These are phyloP conservation scores for Argyrosomus regius DNA, from an alignment of 2,797 vertebrate species.

Conservation along the genomic window DNA sequence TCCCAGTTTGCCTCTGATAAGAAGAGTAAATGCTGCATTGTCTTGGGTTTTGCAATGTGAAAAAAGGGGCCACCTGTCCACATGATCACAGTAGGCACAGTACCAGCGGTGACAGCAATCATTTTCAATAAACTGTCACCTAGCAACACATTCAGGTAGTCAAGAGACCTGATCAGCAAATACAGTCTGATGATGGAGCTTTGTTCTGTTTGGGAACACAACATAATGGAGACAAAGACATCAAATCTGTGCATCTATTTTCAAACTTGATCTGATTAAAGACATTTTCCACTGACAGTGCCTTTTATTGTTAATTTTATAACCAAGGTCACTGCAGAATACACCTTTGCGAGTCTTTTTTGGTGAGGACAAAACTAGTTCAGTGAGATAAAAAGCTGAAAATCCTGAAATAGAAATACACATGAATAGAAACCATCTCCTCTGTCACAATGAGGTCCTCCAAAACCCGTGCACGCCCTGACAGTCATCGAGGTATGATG, in stretches of 20 bases:
- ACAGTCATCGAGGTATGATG: constrained; percentile 17
- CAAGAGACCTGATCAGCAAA: constrained; percentile 41
- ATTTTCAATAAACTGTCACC: constrained; percentile 62
- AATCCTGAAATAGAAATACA: not conserved
- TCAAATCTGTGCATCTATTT: not conserved
- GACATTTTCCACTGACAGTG: not conserved
- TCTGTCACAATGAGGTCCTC: not conserved
- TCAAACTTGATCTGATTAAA: not conserved
- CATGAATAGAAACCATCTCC: not conserved
- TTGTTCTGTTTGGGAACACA: constrained; percentile 16
- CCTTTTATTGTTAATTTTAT: not conserved
- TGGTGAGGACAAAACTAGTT: not conserved
- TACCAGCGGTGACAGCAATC: constrained; percentile 12
- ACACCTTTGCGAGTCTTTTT: not conserved
- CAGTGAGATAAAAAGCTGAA: not conserved
- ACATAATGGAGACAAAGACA: constrained; percentile 2
- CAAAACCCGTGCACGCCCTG: constrained; percentile 52
- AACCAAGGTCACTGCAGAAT: not conserved
- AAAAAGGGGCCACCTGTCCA: constrained; percentile 28
- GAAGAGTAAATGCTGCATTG: not conserved
- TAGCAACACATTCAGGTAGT: constrained; percentile 64
- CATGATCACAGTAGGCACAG: constrained; percentile 21
- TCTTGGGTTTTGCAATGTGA: constrained; percentile 3
- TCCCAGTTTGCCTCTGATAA: not conserved
- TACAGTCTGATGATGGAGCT: constrained; percentile 22